Base-by-base conservation (phyloP, 2,797 vertebrate genomes). In the Lithobates sylvaticus region DNA sequence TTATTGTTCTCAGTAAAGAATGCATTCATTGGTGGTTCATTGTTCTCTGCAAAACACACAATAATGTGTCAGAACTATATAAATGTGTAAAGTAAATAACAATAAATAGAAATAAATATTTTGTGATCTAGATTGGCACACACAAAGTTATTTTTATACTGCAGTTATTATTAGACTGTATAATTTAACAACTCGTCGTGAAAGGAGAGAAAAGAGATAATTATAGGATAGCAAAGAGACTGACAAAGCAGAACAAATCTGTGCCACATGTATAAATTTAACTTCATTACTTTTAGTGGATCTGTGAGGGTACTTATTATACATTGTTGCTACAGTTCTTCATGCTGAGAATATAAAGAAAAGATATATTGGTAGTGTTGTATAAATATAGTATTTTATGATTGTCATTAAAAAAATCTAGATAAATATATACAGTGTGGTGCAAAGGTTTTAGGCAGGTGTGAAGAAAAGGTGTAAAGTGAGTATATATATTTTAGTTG, bases 261-360 rank as follows among this genome's bases (percentile, higher is more conserved):
- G 67, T 69, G 67, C 26, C 67, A 69, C 67, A 34, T 15, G 27
- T 69, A 15, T 69, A 69, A 29, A 69, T 69, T 69, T 61, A 61
- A 61, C 54, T n/a, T 9, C 21, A 61, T 61, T 61, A n/a, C 54
- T 23, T 61, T 5, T 61, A 23, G 54, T n/a, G 54, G 54, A 61
- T 61, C 18, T n/a, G 21, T 61, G 7, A 61, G 54, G 21, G 54
- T 61, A 61, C 54, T 0, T 61, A 61, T 61, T 61, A 61, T 61
- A 8, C 21, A 12, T 2, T 7, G 21, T 23, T 23, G 10, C 54
- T 61, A n/a, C 54, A 23, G 54, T 50, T 50, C 47, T 50, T 50
- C 3, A 16, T 15, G 47, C 12, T 50, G 50, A 54, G 16, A 18
- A 54, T 54, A 54, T 54, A 18, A 18, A 54, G 50, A 4, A 54